phyloP scores from a whole-genome alignment of 2,888 invertebrate genomes.

The Mythimna vitellina region DNA sequence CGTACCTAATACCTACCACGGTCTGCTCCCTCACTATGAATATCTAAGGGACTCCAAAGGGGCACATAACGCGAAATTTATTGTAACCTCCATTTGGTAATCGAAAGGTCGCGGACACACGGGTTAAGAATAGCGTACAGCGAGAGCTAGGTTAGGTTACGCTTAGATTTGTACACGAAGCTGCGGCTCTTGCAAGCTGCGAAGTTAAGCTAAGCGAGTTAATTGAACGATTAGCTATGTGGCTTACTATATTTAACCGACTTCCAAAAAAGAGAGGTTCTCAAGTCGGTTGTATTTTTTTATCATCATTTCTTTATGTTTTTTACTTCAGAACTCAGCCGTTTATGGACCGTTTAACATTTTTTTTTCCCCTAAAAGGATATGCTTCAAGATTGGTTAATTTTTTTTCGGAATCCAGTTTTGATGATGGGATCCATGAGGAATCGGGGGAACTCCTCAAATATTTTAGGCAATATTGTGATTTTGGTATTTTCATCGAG shows the following conservation, averaged over 20 bases:
- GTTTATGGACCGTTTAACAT: neutral
- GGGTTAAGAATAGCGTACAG: neutral
- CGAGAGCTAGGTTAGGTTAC: neutral
- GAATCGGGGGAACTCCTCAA: too few relatives aligned
- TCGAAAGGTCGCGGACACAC: constrained; percentile 47
- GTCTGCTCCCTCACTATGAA: constrained; percentile 25
- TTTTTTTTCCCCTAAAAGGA: too few relatives aligned
- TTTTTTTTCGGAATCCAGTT: too few relatives aligned
- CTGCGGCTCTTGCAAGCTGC: neutral
- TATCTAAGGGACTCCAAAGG: constrained; percentile 41
- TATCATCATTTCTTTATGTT: too few relatives aligned
- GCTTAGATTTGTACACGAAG: neutral
- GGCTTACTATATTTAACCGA: too few relatives aligned
- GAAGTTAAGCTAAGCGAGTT: neutral
- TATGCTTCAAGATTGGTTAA: too few relatives aligned
- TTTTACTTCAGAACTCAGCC: too few relatives aligned
- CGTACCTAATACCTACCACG: neutral
- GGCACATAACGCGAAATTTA: constrained; percentile 54
- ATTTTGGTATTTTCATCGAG: too few relatives aligned
- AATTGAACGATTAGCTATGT: neutral
- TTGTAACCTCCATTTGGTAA: constrained; percentile 51
- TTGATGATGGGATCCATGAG: too few relatives aligned
- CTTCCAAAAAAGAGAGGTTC: too few relatives aligned
- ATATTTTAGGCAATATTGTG: too few relatives aligned
- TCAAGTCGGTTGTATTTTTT: too few relatives aligned